Base-by-base conservation (phyloP, 2,888 invertebrate genomes). In the Orthosia gothica region DNA sequence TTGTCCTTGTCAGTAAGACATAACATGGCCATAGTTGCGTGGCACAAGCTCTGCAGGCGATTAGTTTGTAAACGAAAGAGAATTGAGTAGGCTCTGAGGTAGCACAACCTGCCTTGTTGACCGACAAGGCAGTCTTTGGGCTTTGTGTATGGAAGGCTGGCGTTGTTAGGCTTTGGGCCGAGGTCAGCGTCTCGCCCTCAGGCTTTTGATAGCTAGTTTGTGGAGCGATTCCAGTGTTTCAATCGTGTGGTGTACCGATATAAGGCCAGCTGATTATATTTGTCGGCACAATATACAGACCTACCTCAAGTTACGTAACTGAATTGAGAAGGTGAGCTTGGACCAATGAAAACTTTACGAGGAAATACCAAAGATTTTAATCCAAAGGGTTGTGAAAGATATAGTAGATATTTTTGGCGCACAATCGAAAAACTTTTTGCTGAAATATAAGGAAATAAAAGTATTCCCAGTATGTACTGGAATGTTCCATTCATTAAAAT, bases 1-100 rank as follows among this genome's bases (percentile, higher is more conserved):
- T 87, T 89, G 87, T 87, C 82, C 87, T 88, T 86, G 87, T 86
- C 85, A 83, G 82, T 82, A 75, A 82, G 84, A 81, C 88, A 83
- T 83, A 84, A 85, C 87, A 87, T 70, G 83, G 76, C 52, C 83
- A 75, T 76, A 80, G 79, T 78, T 80, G 78, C 76, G 72, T 76
- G 80, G 75, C 75, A 74, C 52, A 50, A 65, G 61, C 64, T 83
- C 69, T 75, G 70, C 23, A 72, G 74, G 77, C 68, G 82, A 82
- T 86, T 77, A 82, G 70, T 74, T 80, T 80, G 68, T 68, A 65
- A 78, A 75, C 73, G 78, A 79, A 82, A 87, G 78, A 85, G 85
- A 76, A 80, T 87, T 83, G 69, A 79, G 74, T 76, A 82, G 73
- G 73, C 65, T 79, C 23, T 26, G 20, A 45, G 45, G 59, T 49